Percentiles rank a stretch among this genome's conserved stretches.
Conservation (phyloP, 2,888 invertebrate genomes). For the Patella ulyssiponensis region DNA sequence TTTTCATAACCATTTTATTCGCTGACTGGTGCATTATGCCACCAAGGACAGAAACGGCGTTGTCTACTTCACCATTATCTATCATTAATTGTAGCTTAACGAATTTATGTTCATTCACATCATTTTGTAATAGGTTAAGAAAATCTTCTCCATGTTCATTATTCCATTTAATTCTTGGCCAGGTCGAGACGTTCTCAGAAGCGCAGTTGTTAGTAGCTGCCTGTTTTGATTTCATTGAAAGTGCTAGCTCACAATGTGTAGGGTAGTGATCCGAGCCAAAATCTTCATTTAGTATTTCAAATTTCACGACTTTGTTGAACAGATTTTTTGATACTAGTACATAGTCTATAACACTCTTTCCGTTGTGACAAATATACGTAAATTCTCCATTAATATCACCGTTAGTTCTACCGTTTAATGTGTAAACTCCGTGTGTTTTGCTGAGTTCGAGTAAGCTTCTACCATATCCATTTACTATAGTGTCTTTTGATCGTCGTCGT, state of each 20-base stretch:
- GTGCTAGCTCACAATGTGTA: background rate
- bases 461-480: background rate
- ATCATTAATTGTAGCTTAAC: too few species aligned
- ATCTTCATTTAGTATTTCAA: background rate
- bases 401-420: background rate
- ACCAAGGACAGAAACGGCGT: too few species aligned
- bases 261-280: background rate
- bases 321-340: background rate
- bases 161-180: too few species aligned
- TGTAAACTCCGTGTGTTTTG: background rate
- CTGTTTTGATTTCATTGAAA: too few species aligned
- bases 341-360: background rate
- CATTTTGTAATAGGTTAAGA: too few species aligned
- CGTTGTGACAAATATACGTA: background rate
- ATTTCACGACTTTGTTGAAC: background rate
- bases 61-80: too few species aligned
- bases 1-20: too few species aligned
- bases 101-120: too few species aligned
- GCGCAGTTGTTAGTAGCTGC: too few species aligned
- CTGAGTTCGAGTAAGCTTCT: background rate
- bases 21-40: too few species aligned
- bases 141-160: too few species aligned
- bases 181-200: too few species aligned
- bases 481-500: background rate
- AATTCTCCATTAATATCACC: background rate